Base-by-base conservation (phyloP, 2,888 invertebrate genomes). In the Amiota minor region DNA sequence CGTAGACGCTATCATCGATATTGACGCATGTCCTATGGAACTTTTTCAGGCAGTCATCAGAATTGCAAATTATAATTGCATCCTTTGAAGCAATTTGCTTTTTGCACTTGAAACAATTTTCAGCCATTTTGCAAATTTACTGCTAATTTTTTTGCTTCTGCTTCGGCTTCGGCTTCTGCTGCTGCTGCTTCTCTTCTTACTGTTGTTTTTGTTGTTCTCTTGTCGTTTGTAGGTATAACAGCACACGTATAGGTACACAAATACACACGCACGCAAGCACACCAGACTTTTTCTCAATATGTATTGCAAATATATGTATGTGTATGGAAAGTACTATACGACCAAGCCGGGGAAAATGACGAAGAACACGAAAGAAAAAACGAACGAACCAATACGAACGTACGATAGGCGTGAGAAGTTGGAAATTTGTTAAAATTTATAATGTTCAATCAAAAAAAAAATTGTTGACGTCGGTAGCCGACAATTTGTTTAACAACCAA, bases 101-200 rank as follows among this genome's bases (percentile, higher is more conserved):
- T 80, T 88, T 88, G 82, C 87, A 88, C 81, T 88, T 88, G 70
- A 79, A 78, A 79, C 87, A 88, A 77, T 88, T 88, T 80, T 88
- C 87, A 78, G 87, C 86, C 87, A 88, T 88, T 80, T 87, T 85
- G 18, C 14, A 59, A 59, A 56, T 23, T 2, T 23, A 23, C 23
- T 23, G 23, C 23, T 23, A 23, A 16, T 56, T n/a, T 11, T 9
- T 59, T 20, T 46, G 62, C 10, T 6, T 59, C 49, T 56, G 56
- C n/a, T 16, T 20, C 35, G 18, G 53, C 64, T 72, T 55, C 75
- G 12, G 67, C 20, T 14, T n/a, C 47, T 46, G 61, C 35, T 56
- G 70, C 16, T 18, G 45, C 16, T n/a, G 70, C 53, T 74, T 61
- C 75, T 68, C 59, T n/a, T 73, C 12, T 72, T 47, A 61, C 49